Evolutionary conservation across 2,113 vertebrate species (phyloP).

Genomic region (Grallaria varia): DNA sequence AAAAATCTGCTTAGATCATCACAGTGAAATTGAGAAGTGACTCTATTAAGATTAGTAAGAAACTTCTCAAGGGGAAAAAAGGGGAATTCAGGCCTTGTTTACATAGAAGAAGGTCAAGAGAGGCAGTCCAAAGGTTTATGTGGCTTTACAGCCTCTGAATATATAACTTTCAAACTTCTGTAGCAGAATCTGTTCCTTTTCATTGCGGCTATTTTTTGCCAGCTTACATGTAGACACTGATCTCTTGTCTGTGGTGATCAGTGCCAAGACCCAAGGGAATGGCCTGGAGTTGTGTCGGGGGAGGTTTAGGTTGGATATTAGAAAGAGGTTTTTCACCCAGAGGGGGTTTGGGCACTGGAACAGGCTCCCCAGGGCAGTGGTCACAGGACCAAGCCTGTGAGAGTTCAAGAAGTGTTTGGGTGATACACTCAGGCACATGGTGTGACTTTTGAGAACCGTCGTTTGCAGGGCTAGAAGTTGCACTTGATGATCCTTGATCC

Average conservation of each 20-base stretch:
- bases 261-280: neutral
- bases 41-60: neutral
- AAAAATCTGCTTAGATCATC: slow-evolving; percentile 25
- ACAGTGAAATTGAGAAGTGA: neutral
- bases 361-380: neutral
- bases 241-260: neutral
- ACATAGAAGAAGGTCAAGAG: neutral
- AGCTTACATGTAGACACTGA: neutral
- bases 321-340: neutral
- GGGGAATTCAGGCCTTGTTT: neutral
- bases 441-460: neutral
- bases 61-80: neutral
- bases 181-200: neutral
- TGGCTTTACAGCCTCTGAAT: neutral
- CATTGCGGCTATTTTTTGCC: neutral
- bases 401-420: neutral
- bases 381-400: neutral
- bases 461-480: neutral
- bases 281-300: neutral
- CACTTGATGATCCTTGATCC: neutral
- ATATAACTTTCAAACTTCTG: neutral
- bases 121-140: neutral
- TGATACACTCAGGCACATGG: neutral
- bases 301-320: neutral
- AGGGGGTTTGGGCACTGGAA: neutral